Percentiles rank a stretch among this genome's conserved stretches.
phyloP scores from a whole-genome alignment of 1,140 invertebrate species.

The Alviniconcha marisindica region DNA sequence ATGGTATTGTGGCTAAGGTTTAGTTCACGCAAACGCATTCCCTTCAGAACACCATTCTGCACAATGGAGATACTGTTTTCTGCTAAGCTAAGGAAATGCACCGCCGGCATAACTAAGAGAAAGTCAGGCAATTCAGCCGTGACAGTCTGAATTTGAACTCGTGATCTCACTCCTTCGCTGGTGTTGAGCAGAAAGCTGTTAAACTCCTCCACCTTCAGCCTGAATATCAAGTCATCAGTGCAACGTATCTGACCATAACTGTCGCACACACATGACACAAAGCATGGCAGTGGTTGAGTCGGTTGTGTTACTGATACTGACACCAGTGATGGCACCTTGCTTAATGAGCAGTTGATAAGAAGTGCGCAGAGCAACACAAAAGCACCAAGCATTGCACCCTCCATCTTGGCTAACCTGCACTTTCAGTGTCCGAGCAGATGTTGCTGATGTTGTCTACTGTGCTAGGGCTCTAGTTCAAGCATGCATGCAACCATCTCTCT shows the following conservation, averaged over 20 bases:
- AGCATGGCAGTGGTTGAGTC: neutral
- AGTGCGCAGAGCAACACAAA: slow-evolving; percentile 13
- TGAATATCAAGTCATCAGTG: neutral
- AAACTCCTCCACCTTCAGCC: neutral
- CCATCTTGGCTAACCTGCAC: neutral
- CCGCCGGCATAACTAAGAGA: neutral
- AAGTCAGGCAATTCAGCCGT: neutral
- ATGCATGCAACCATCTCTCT: too few relatives aligned
- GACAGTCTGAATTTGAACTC: slow-evolving; percentile 8
- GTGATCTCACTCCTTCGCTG: neutral
- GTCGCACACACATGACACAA: slow-evolving; percentile 2
- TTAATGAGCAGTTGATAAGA: neutral
- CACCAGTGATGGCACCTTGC: neutral
- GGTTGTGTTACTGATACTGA: too few relatives aligned
- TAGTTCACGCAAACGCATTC: slow-evolving; percentile 43
- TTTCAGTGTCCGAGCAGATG: too few relatives aligned
- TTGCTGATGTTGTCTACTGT: too few relatives aligned
- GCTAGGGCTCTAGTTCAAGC: too few relatives aligned
- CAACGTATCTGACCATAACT: neutral
- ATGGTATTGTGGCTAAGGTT: slow-evolving; percentile 59
- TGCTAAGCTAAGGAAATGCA: slow-evolving; percentile 8
- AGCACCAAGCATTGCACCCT: neutral
- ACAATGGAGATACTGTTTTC: slow-evolving; percentile 15
- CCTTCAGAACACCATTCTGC: slow-evolving; percentile 9
- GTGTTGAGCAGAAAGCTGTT: neutral